Conservation (phyloP, 1,140 invertebrate genomes). For the Polypedilum pembai region DNA sequence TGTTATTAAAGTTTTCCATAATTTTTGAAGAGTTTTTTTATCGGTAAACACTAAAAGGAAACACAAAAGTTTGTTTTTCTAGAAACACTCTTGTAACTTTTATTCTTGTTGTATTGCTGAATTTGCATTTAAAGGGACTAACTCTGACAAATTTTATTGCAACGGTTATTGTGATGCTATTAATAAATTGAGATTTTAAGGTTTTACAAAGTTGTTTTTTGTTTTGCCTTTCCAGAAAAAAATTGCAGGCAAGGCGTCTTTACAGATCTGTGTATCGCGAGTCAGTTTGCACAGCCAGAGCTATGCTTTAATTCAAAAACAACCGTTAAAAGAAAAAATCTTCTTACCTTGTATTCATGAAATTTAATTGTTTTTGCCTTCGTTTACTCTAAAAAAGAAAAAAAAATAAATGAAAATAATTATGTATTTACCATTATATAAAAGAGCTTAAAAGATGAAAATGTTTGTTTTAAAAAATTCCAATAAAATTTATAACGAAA, state of each 20-base stretch:
- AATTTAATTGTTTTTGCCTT: background rate
- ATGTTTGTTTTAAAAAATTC: too few relatives aligned
- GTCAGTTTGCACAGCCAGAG: background rate
- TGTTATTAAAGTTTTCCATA: constrained; percentile 20
- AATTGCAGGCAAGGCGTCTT: background rate
- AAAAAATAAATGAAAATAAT: background rate
- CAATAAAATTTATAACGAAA: too few relatives aligned
- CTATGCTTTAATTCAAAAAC: background rate
- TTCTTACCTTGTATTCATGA: background rate
- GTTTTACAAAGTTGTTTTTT: background rate
- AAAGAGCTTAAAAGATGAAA: too few relatives aligned
- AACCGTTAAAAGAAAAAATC: background rate
- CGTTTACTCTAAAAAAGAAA: background rate
- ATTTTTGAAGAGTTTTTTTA: background rate
- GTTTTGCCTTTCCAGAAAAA: background rate
- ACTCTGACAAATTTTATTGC: background rate
- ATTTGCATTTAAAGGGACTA: background rate
- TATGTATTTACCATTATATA: too few relatives aligned
- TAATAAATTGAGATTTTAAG: background rate
- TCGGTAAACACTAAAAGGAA: constrained; percentile 18
- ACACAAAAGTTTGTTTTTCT: constrained; percentile 22
- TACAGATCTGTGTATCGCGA: background rate
- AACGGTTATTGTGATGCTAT: background rate
- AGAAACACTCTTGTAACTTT: background rate
- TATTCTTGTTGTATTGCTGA: constrained; percentile 7